Evolutionary conservation across 2,113 vertebrate species (phyloP), one percentile per base, ranked within the genome.

Genomic region (Eurypyga helias): DNA sequence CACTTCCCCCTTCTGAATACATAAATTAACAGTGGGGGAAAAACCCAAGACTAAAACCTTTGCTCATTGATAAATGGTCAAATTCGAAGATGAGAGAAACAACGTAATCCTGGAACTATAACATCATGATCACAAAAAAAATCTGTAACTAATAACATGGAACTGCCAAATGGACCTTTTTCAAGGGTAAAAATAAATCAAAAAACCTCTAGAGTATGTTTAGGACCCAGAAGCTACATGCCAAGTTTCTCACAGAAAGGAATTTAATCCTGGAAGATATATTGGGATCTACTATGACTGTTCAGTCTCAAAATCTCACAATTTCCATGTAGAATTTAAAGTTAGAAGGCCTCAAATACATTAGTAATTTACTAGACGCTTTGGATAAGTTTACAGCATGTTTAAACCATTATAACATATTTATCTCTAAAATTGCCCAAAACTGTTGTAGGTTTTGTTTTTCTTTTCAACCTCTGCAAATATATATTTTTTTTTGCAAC

Each of bases 251-350:
- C 70, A 81, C 24, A 71, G 21, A 41, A 75, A 19, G 41, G 61
- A 94, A 86, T 20, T 78, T 93, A 83, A 95, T 88, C 79, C 83
- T 80, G 62, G 29, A 90, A 80, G 34, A 17, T 94, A 46, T 60
- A 80, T 2, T 94, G 51, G 36, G 67, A 88, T 49, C 54, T 66
- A 83, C 46, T 83, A n/a, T 7, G 33, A 78, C 8, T 31, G 15
- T 52, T 77, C 41, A 69, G 13, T 69, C 38, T 80, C 76, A 77
- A 77, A 78, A 92, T 23, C 46, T 78, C 76, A 73, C 7, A 66
- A 62, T 96, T 96, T 94, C 78, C 79, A 60, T 20, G n/a, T 2
- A 87, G 62, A 83, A 79, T 49, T 88, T 83, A 70, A 3, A 70
- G 93, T 69, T 51, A 52, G 41, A 84, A 72, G 41, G 36, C 13